Conservation (phyloP, 2,113 vertebrate species). For the Himantopus leucocephalus region DNA sequence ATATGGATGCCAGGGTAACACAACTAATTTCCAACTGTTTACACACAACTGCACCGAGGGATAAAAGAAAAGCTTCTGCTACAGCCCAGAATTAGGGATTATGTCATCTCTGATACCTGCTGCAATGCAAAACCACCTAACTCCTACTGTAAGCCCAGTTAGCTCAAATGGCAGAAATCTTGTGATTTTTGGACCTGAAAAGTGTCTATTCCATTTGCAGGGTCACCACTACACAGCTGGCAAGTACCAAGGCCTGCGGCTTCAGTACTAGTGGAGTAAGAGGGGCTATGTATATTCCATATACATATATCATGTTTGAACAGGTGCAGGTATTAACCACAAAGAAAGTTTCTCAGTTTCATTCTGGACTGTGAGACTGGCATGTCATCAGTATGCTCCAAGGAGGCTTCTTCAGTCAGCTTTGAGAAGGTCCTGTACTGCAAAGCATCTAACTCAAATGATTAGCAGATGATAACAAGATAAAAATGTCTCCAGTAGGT, state of each 20-base stretch:
- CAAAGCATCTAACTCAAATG: not conserved
- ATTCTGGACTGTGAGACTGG: not conserved
- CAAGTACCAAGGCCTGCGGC: not conserved
- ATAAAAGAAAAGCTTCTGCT: not conserved
- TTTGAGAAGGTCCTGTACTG: not conserved
- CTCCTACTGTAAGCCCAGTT: not conserved
- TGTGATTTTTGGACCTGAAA: conserved; percentile 23
- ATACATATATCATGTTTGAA: conserved; percentile 44
- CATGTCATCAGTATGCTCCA: not conserved
- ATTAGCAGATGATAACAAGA: conserved; percentile 18
- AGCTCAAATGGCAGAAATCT: not conserved
- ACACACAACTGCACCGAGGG: not conserved
- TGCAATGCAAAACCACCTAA: not conserved
- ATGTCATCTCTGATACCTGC: not conserved
- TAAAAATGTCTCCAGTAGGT: not conserved
- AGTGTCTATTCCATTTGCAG: not conserved
- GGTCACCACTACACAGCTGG: conserved; percentile 25
- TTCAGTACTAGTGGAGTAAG: not conserved
- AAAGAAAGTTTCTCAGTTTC: conserved; percentile 46
- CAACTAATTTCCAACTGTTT: not conserved
- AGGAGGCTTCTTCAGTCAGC: conserved; percentile 19
- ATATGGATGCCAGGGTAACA: not conserved
- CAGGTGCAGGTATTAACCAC: conserved; percentile 59
- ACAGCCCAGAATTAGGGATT: not conserved
- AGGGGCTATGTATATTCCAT: not conserved